phyloP scores from a whole-genome alignment of 2,797 vertebrate species.

The Tinamus major region DNA sequence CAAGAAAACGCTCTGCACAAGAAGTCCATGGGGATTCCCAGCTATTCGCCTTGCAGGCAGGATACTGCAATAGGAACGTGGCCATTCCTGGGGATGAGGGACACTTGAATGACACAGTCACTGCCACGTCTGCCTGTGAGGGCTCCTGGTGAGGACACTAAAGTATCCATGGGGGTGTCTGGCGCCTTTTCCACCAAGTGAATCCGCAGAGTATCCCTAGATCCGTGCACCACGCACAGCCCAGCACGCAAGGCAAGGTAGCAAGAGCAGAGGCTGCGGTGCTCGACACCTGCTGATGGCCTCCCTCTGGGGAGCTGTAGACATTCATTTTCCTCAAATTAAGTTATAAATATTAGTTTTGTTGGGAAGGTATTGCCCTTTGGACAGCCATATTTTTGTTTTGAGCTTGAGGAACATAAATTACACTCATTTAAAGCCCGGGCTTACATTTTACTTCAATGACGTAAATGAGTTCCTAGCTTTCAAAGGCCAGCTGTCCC shows the following conservation, averaged over 20 bases:
- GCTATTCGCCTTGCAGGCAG: background rate
- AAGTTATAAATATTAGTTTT: conserved; percentile 43
- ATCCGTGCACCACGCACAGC: background rate
- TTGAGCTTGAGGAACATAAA: conserved; percentile 63
- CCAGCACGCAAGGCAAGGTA: background rate
- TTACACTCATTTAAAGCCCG: conserved; percentile 62
- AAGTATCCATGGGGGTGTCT: background rate
- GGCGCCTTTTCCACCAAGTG: background rate
- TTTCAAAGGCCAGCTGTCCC: conserved; percentile 64
- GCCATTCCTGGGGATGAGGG: background rate
- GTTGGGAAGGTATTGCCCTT: conserved; percentile 69
- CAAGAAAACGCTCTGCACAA: background rate
- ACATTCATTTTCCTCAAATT: background rate
- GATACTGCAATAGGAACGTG: background rate
- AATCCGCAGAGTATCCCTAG: background rate
- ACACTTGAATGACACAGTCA: accelerated
- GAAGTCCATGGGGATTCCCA: background rate
- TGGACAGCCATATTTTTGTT: conserved; percentile 61
- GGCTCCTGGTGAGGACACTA: accelerated
- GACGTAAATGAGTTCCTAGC: conserved; percentile 50
- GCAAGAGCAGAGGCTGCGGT: background rate
- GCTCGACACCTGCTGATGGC: background rate
- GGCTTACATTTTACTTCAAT: conserved; percentile 67
- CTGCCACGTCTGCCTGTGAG: background rate
- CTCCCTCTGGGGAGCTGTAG: background rate